Evolutionary conservation across 2,113 vertebrate species (phyloP), one percentile per base, ranked within the genome.

Genomic region (Colistium nudipinnis): DNA sequence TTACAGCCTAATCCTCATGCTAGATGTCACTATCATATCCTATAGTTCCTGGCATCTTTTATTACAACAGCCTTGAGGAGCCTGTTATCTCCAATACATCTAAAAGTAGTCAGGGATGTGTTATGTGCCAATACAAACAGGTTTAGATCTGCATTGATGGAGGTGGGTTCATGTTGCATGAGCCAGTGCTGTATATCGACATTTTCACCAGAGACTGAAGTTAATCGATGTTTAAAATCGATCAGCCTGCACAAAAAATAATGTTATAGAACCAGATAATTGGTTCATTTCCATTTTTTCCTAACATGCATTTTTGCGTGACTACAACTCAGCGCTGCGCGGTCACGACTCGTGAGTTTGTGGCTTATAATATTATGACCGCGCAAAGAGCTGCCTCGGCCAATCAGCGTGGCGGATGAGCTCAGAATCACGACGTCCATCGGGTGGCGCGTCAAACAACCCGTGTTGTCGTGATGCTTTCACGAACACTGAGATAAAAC

Each of bases 321-420:
- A 62, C 4, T 45, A 38, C 31, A 51, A 25, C 16, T 5, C 6
- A 12, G 54, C 6, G 20, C 27, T 13, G 3, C 4, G 48, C 6
- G 7, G 33, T 24, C 43, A 64, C 2, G 36, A 45, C n/a, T 20
- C 27, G 24, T 4, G 22, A 30, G 24, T 60, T 65, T 17, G 20
- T 45, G 1, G 6, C 35, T 45, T 44, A 8, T 27, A 6, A 25
- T 43, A 24, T 59, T 17, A 51, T 25, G 33, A 43, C 44, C 4
- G 22, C 36, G 19, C 31, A 3, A 22, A 38, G 28, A 4, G n/a
- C 9, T n/a, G 14, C 7, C 25, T 63, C 60, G 43, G 54, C 80
- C 85, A 85, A 68, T 76, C 64, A 66, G 63, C 61, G 24, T 17
- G 20, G 47, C 73, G 54, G 13, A 67, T 35, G 59, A 36, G 19